Evolutionary conservation across 1,140 invertebrate genomes (phyloP).

Genomic region (Uloborus diversus): DNA sequence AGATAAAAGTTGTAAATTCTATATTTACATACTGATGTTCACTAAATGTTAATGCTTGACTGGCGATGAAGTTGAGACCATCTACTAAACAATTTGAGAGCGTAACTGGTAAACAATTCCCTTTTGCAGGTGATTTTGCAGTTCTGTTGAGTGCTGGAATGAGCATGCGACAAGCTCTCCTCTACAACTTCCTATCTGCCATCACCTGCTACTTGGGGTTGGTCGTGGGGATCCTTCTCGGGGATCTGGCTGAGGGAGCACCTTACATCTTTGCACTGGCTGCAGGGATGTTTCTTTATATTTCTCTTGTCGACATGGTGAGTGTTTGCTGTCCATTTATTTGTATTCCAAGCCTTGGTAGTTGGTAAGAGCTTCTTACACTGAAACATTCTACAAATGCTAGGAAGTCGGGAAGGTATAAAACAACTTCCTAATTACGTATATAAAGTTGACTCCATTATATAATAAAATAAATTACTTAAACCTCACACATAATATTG

Average conservation of each 20-base stretch:
- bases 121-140: slow-evolving; percentile 77
- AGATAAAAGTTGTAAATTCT: background rate
- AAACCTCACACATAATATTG: no score
- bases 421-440: no score
- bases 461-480: no score
- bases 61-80: no score
- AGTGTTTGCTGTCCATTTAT: slow-evolving; percentile 57
- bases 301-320: slow-evolving; percentile 74
- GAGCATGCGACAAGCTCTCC: slow-evolving; percentile 72
- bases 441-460: no score
- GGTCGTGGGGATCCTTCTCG: slow-evolving; percentile 70
- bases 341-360: no score
- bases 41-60: no score
- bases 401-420: no score
- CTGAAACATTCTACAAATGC: no score
- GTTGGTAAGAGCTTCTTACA: no score
- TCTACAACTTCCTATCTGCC: slow-evolving; percentile 77
- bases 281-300: slow-evolving; percentile 75
- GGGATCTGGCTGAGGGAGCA: slow-evolving; percentile 68
- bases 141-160: slow-evolving; percentile 76
- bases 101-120: no score
- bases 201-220: slow-evolving; percentile 75
- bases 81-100: no score
- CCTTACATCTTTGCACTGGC: slow-evolving; percentile 72
- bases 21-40: background rate